phyloP scores from a whole-genome alignment of 2,113 vertebrate genomes.

The Hippotragus niger region DNA sequence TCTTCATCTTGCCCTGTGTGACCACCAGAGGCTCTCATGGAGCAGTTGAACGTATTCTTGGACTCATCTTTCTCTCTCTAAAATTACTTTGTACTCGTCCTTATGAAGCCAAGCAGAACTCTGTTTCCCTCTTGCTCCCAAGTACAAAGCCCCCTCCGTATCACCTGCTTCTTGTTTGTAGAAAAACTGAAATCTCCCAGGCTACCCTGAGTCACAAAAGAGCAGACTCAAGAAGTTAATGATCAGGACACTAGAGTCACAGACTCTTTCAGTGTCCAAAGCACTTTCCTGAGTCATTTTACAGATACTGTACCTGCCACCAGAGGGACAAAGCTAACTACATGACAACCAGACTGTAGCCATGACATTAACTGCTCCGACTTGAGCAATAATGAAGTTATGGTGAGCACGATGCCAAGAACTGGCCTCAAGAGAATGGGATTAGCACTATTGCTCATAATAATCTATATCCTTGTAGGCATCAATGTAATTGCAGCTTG shows the following conservation, averaged over 20 bases:
- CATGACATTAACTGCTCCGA: neutral
- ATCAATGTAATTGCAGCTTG: neutral
- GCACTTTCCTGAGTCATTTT: neutral
- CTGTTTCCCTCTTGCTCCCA: neutral
- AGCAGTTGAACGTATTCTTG: neutral
- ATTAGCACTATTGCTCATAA: neutral
- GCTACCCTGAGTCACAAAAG: neutral
- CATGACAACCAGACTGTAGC: neutral
- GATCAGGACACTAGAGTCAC: neutral
- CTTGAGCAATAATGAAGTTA: neutral
- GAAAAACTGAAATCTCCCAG: neutral
- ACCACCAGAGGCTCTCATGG: neutral
- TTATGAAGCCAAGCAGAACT: neutral
- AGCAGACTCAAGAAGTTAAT: neutral
- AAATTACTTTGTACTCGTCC: neutral
- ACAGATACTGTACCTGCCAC: neutral
- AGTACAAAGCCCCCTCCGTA: neutral
- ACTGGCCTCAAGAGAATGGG: no score
- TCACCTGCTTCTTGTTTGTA: neutral
- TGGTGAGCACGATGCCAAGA: neutral
- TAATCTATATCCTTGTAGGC: neutral
- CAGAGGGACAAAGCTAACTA: neutral
- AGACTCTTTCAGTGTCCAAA: neutral
- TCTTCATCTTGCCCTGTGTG: neutral
- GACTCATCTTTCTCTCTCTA: neutral